Percentiles rank a stretch among this genome's conserved stretches.
phyloP scores from a whole-genome alignment of 1,140 invertebrate species.

The Pseudomyrmex flavicornis region DNA sequence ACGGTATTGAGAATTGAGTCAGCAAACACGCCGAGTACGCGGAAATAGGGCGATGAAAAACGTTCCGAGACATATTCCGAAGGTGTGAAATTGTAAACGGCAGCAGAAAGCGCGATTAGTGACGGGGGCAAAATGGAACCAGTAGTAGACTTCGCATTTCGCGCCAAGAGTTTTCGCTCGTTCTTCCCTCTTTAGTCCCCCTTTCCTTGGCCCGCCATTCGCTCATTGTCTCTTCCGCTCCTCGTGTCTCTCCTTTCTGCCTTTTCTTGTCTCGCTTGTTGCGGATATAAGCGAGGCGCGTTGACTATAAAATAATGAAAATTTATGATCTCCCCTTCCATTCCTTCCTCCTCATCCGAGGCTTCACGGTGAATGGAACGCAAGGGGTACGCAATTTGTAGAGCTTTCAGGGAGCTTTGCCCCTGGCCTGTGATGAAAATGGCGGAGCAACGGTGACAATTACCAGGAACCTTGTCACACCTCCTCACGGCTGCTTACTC shows the following conservation, averaged over 20 bases:
- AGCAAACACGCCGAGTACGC: background rate
- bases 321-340: conserved; percentile 74
- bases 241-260: conserved; percentile 40
- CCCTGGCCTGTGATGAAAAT: conserved; percentile 70
- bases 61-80: background rate
- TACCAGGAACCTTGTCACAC: conserved; percentile 74
- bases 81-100: conserved; percentile 23
- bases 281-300: conserved; percentile 80
- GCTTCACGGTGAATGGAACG: conserved; percentile 68
- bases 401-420: conserved; percentile 79
- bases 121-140: conserved; percentile 16
- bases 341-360: conserved; percentile 50
- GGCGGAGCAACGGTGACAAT: conserved; percentile 76
- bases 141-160: conserved; percentile 20
- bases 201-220: too few species aligned
- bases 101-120: conserved; percentile 16
- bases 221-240: conserved; percentile 25
- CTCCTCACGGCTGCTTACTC: conserved; percentile 52
- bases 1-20: background rate
- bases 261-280: conserved; percentile 74
- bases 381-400: conserved; percentile 81
- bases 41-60: background rate
- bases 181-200: conserved; percentile 13
- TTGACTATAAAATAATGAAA: conserved; percentile 84
- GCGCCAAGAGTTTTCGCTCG: conserved; percentile 46